A percentile compares a stretch with the other conserved stretches of the same genome.
Conservation (phyloP, 1,140 invertebrate species). For the Brachionus rotundiformis region DNA sequence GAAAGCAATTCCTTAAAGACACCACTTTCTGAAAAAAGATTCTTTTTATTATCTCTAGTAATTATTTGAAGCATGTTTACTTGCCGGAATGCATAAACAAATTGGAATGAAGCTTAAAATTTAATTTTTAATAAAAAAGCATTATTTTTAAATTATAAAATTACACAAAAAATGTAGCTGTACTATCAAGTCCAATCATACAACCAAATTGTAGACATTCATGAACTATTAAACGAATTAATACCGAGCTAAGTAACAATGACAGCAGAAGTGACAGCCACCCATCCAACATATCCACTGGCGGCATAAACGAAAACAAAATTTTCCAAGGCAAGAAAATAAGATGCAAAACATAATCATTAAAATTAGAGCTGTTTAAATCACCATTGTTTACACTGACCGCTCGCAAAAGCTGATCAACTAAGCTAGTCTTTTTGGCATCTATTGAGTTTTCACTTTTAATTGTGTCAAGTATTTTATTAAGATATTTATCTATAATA, state of each 20-base stretch:
- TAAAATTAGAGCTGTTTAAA: constrained; percentile 7
- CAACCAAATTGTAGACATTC: background rate
- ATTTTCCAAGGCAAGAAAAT: constrained; percentile 6
- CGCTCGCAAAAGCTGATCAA: background rate
- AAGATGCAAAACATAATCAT: constrained; percentile 1
- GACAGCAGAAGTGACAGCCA: background rate
- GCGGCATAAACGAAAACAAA: constrained; percentile 8
- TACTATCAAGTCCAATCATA: background rate
- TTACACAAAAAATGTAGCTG: background rate
- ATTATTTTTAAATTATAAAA: background rate
- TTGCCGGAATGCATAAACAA: background rate
- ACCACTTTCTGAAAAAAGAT: background rate
- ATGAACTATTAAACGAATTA: background rate
- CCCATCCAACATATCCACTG: background rate
- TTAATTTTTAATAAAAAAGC: background rate
- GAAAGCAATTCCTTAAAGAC: background rate
- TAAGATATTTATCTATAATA: background rate
- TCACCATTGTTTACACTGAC: constrained; percentile 14
- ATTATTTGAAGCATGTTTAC: background rate
- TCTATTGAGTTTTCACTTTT: background rate
- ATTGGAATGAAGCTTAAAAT: background rate
- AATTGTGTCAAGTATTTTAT: background rate
- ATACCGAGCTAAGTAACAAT: background rate
- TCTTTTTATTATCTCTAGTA: background rate
- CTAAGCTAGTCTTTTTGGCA: background rate